Evolutionary conservation across 2,113 vertebrate genomes (phyloP), one percentile per base, ranked within the genome.

Genomic region (Amia ocellicauda): DNA sequence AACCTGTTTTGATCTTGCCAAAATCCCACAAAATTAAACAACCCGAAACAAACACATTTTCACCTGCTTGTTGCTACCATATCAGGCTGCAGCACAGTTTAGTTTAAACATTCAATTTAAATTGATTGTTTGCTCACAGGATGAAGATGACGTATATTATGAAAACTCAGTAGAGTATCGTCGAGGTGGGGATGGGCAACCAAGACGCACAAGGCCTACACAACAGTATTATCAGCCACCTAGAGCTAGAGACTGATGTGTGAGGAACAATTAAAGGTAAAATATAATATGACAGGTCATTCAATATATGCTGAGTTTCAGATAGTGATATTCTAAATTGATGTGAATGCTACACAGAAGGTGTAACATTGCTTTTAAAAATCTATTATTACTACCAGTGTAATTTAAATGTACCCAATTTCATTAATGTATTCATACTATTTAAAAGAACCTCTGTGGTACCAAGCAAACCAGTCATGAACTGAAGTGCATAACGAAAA

Each of bases 181-280:
- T 22, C 89, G 90, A 75, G 95, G 96, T 67, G 96, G 95, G 55
- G 96, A 98, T 23, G 96, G 96, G 63, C 96, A 99, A 68, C 94
- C 93, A 13, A 83, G 94, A 57, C 80, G 94, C 27, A 88, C 93
- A 10, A 81, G 95, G 73, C 95, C 97, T n/a, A 98, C 96, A 23
- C 94, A 98, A 69, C 93, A 96, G 73, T 98, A 97, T 82, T 98
- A 99, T 81, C 96, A 98, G 62, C 95, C 96, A 1, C 97, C 96
- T 26, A 88, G 93, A 82, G 96, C 96, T 79, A 91, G 95, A 75
- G 95, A 97, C 85, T 98, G 84, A 94, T 68, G 20, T 50, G 16
- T 17, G 7, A 50, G 47, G 47, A 50, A 50, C 47, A 50, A 7
- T 50, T 50, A 19, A 19, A 19, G 20, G 16, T 50, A 19, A 19